Evolutionary conservation across 2,113 vertebrate species (phyloP), one percentile per base, ranked within the genome.

Genomic region (Spermophilus dauricus): DNA sequence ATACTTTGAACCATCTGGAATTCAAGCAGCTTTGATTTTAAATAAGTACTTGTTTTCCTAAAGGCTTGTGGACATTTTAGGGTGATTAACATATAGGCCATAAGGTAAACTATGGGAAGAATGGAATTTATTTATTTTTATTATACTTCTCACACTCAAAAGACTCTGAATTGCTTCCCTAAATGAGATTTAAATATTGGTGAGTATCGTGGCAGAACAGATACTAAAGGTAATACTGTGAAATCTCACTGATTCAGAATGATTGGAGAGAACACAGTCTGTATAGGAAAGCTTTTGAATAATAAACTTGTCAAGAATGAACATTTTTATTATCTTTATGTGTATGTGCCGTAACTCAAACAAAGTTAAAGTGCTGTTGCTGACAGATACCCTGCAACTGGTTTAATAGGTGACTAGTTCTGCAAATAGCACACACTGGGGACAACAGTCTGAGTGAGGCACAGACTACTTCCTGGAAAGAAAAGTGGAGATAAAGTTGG

Each of bases 1-100:
- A 98, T 97, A 98, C 96, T 98, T 97, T 94, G 63, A 97, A 97
- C 98, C 98, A 98, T 99, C 98, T 99, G 98, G 98, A 98, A 98
- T 89, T 97, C 97, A 98, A 98, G 97, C 97, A 98, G 97, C 97
- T 98, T 98, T 98, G 98, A 98, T 98, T 98, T 98, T 98, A 98
- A 99, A 98, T 98, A 98, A 99, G 97, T 98, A 81, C 97, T 98
- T 98, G 98, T 98, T 98, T 96, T 98, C 97, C 97, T 98, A 81
- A 98, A 98, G 98, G 98, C 98, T 98, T 98, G 95, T 98, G 96
- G 86, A 95, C 96, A 93, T 76, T 97, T 98, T 97, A 87, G 91
- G 77, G 97, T 98, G 98, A 98, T 98, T 97, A 97, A 98, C 45
- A 84, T 98, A 85, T 96, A 98, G 96, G 92, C 94, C 94, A 95